Evolutionary conservation across 2,113 vertebrate genomes (phyloP).

Genomic region (Alethe castanea): DNA sequence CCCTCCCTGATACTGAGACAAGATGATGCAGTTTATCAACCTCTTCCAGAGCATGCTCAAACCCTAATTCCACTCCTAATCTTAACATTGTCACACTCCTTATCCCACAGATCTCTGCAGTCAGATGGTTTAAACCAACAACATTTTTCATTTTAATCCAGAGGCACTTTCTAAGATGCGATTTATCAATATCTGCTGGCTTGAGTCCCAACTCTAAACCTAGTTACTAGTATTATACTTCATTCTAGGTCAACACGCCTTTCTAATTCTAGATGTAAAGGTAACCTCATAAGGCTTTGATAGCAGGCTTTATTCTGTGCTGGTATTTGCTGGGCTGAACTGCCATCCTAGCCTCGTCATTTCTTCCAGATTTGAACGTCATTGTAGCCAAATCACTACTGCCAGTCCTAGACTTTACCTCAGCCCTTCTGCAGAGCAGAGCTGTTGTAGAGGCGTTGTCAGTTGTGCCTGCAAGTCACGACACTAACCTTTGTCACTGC

Average conservation of each 20-base stretch:
- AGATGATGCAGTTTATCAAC: constrained; percentile 20
- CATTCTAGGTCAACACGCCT: background rate
- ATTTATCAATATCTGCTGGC: background rate
- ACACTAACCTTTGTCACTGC: background rate
- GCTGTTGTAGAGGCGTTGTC: background rate
- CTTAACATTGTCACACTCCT: background rate
- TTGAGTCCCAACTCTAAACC: background rate
- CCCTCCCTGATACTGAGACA: background rate
- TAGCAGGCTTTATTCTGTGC: background rate
- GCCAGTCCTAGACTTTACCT: background rate
- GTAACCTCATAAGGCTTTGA: background rate
- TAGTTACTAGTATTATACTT: background rate
- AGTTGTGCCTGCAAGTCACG: background rate
- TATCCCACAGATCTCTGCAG: background rate
- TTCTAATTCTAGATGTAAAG: background rate
- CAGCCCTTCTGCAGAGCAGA: background rate
- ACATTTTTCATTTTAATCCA: background rate
- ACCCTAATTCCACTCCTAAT: constrained; percentile 14
- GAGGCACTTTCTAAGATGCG: background rate
- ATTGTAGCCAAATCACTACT: accelerated
- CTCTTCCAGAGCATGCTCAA: background rate
- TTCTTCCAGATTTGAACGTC: background rate
- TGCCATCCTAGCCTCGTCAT: background rate
- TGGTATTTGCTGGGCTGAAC: background rate
- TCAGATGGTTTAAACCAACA: background rate